These are phyloP conservation scores for Pangasius larnaudii DNA, from an alignment of 2,797 vertebrate species.

Conservation along the genomic window DNA sequence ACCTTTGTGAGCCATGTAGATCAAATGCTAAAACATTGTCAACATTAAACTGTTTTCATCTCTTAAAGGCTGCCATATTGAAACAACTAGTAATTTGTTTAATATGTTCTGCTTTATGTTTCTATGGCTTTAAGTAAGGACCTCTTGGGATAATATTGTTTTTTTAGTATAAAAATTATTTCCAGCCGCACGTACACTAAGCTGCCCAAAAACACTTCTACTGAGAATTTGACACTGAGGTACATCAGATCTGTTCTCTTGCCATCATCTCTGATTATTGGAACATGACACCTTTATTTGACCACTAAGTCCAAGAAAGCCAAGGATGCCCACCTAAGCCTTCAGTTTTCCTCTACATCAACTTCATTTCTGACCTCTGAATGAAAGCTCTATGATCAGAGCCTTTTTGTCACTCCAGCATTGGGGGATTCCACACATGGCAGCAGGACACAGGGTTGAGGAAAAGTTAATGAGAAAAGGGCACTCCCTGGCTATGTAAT, in stretches of 20 bases:
- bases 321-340: conserved; percentile 23
- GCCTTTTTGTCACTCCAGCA: neutral
- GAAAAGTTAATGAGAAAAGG: conserved; percentile 41
- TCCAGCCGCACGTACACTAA: neutral
- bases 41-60: neutral
- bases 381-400: conserved; percentile 17
- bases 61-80: neutral
- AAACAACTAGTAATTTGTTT: neutral
- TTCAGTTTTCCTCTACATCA: conserved; percentile 33
- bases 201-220: neutral
- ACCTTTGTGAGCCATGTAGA: neutral
- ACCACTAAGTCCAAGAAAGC: conserved; percentile 16
- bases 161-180: neutral
- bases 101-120: neutral
- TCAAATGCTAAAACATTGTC: neutral
- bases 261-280: too few relatives aligned
- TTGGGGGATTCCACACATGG: neutral
- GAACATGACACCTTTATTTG: neutral
- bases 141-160: neutral
- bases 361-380: conserved; percentile 14
- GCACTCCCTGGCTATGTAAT: conserved; percentile 38
- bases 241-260: neutral
- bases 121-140: neutral
- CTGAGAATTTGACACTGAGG: neutral
- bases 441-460: conserved; percentile 19